A percentile compares a stretch with the other conserved stretches of the same genome.
Conservation (phyloP, 2,888 invertebrate genomes). For the Erebia aethiops region DNA sequence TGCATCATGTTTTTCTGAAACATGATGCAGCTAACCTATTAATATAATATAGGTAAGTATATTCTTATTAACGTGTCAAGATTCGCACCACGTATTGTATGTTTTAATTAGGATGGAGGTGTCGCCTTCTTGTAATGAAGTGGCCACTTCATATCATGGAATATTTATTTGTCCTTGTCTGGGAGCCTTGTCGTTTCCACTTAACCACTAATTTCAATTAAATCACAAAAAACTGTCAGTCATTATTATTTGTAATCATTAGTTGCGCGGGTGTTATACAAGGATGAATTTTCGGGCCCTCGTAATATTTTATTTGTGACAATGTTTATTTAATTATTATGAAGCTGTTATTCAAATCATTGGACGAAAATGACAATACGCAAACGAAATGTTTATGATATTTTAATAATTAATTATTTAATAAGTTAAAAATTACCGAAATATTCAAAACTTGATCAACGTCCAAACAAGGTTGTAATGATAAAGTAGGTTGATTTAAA, state of each 20-base stretch:
- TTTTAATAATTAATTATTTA: too few relatives aligned
- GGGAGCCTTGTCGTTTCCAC: slow-evolving; percentile 6
- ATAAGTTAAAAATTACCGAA: too few relatives aligned
- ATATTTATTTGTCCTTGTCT: slow-evolving; percentile 18
- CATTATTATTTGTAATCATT: slow-evolving; percentile 14
- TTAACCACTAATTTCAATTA: slow-evolving; percentile 14
- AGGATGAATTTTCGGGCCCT: neutral
- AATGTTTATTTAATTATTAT: neutral
- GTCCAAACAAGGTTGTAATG: too few relatives aligned
- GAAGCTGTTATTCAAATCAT: neutral
- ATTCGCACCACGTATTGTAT: slow-evolving; percentile 4
- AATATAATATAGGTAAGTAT: too few relatives aligned
- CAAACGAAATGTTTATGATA: neutral
- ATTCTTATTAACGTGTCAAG: slow-evolving; percentile 5
- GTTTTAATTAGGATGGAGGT: slow-evolving; percentile 21
- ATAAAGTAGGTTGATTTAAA: too few relatives aligned
- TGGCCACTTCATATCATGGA: slow-evolving; percentile 9
- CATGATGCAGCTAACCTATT: slow-evolving; percentile 5
- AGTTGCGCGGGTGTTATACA: slow-evolving; percentile 7
- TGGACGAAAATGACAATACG: too few relatives aligned
- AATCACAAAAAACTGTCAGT: slow-evolving; percentile 13
- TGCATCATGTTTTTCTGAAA: slow-evolving; percentile 9
- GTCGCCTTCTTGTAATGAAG: slow-evolving; percentile 16
- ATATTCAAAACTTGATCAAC: too few relatives aligned
- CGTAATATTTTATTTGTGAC: neutral